These are phyloP conservation scores for Alviniconcha strummeri DNA, from an alignment of 2,888 invertebrate species.

Conservation along the genomic window DNA sequence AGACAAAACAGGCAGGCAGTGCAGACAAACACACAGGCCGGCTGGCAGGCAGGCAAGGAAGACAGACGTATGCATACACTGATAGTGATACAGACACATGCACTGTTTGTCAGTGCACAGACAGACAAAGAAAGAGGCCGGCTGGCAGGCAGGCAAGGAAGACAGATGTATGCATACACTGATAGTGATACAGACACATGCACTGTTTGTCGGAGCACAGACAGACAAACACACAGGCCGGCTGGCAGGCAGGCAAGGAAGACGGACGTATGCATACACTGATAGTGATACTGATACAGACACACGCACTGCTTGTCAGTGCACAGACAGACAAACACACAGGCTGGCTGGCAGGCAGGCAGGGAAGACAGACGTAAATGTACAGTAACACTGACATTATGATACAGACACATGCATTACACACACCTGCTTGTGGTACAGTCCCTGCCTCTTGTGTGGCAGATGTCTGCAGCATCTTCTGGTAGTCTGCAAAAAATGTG, in stretches of 20 bases:
- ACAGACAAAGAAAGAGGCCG: neutral
- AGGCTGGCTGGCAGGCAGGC: neutral
- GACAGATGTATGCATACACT: neutral
- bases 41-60: too few relatives aligned
- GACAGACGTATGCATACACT: neutral
- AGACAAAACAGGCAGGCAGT: neutral
- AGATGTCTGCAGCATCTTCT: slow-evolving; percentile 59
- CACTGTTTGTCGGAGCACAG: too few relatives aligned
- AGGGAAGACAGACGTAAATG: too few relatives aligned
- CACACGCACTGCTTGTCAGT: neutral
- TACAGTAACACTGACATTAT: neutral
- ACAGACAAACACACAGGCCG: neutral
- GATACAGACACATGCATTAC: neutral
- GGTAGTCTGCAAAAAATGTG: slow-evolving; percentile 52
- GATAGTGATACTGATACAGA: neutral
- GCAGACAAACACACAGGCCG: neutral
- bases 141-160: too few relatives aligned
- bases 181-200: neutral
- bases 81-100: neutral
- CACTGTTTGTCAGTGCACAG: too few relatives aligned
- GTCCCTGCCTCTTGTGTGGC: neutral
- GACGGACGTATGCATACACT: neutral
- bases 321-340: neutral
- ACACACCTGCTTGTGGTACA: neutral
- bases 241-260: too few relatives aligned